Evolutionary conservation across 2,888 invertebrate genomes (phyloP).

Genomic region (Parnassius smintheus): DNA sequence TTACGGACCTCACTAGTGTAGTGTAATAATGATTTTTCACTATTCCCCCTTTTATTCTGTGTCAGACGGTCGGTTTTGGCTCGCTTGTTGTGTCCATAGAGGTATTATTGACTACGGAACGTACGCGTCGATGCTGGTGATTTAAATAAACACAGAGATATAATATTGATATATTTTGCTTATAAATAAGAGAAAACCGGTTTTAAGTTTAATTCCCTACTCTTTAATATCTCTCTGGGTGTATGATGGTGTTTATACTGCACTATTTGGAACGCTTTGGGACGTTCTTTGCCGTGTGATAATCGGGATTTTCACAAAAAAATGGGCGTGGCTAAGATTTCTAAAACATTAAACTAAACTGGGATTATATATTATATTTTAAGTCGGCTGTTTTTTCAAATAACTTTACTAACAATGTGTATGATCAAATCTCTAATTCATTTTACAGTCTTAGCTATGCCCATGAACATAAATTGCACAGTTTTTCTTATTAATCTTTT

Average conservation of each 20-base stretch:
- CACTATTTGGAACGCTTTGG: constrained; percentile 19
- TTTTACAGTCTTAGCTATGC: constrained; percentile 13
- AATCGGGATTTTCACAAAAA: constrained; percentile 5
- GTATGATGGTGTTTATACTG: constrained; percentile 13
- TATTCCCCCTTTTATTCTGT: constrained; percentile 29
- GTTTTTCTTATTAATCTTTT: constrained; percentile 2
- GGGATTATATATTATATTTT: too few relatives aligned
- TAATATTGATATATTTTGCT: constrained; percentile 14
- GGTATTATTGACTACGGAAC: constrained; percentile 14
- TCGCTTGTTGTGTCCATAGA: constrained; percentile 31
- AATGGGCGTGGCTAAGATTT: constrained; percentile 8
- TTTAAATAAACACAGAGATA: neutral
- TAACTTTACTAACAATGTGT: too few relatives aligned
- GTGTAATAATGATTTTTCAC: constrained; percentile 52
- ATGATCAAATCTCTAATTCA: too few relatives aligned
- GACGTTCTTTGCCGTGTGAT: constrained; percentile 14
- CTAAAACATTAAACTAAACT: too few relatives aligned
- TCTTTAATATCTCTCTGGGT: constrained; percentile 21
- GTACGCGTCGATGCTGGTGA: too few relatives aligned
- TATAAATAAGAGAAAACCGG: neutral
- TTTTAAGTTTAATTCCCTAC: neutral
- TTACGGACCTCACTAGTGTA: constrained; percentile 79
- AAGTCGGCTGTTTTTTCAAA: too few relatives aligned
- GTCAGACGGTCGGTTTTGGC: constrained; percentile 43
- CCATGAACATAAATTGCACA: constrained; percentile 12